These are phyloP conservation scores for Buathra laborator DNA, from an alignment of 2,888 invertebrate genomes.

Conservation along the genomic window DNA sequence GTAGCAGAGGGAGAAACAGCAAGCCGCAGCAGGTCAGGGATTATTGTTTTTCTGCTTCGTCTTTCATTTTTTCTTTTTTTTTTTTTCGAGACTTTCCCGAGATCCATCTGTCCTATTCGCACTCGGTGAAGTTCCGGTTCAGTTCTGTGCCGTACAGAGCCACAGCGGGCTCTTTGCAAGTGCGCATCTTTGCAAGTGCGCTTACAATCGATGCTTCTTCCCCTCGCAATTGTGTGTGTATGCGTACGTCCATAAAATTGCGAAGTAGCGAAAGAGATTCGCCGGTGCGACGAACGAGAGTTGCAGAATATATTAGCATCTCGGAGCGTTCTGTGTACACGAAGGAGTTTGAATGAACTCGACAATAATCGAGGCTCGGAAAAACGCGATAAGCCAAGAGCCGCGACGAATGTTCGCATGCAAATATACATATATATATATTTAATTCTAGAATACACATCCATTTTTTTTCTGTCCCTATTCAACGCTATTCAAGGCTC, in stretches of 20 bases:
- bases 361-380: not conserved
- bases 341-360: not conserved
- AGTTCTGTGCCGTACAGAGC: not conserved
- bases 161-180: slow-evolving; percentile 24
- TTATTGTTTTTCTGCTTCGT: slow-evolving; percentile 28
- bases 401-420: slow-evolving; percentile 24
- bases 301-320: not conserved
- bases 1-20: not conserved
- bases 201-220: not conserved
- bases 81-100: slow-evolving; percentile 23
- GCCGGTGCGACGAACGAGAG: not conserved
- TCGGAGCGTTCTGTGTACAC: not conserved
- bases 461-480: not conserved
- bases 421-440: slow-evolving; percentile 12
- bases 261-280: not conserved
- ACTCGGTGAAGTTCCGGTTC: slow-evolving; percentile 28
- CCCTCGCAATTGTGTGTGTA: not conserved
- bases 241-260: not conserved
- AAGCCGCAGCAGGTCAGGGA: slow-evolving; percentile 24
- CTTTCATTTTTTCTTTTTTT: slow-evolving; percentile 21
- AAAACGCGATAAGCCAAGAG: not conserved
- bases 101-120: slow-evolving; percentile 30
- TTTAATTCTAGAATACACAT: not conserved
- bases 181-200: not conserved
- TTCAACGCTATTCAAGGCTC: too few species aligned